Evolutionary conservation across 2,113 vertebrate genomes (phyloP).

Genomic region (Fulica atra): DNA sequence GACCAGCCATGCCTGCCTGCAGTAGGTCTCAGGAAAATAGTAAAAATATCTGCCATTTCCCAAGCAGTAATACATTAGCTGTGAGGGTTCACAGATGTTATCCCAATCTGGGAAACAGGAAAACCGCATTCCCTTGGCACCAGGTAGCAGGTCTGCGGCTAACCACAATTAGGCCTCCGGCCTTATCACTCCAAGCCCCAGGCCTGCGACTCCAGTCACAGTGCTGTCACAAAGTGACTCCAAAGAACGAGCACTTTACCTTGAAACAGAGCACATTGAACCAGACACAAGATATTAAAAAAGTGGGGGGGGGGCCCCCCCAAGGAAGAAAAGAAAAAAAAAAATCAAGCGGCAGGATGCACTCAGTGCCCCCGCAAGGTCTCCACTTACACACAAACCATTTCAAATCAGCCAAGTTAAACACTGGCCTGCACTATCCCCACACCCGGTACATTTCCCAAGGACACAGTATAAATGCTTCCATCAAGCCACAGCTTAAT

Average conservation of each 20-base stretch:
- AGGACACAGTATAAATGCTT: conserved; percentile 58
- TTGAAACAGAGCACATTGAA: not conserved
- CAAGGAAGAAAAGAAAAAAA: not conserved
- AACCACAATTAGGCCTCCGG: not conserved
- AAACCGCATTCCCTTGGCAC: not conserved
- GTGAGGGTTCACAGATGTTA: not conserved
- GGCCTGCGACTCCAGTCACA: not conserved
- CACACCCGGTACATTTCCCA: conserved; percentile 34
- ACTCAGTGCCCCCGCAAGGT: not conserved
- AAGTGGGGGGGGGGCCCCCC: not conserved
- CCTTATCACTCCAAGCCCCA: not conserved
- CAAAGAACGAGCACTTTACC: not conserved
- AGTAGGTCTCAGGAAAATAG: not conserved
- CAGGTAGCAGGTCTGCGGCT: not conserved
- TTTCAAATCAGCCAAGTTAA: conserved; percentile 63
- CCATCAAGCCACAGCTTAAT: conserved; percentile 60
- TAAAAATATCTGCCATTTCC: not conserved
- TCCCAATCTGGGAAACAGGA: not conserved
- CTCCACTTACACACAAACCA: not conserved
- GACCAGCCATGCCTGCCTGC: not conserved
- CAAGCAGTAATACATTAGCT: not conserved
- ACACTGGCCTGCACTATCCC: conserved; percentile 36
- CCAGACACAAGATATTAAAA: conserved; percentile 7
- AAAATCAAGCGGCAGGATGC: not conserved
- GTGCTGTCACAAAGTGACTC: not conserved